These are phyloP conservation scores for Isichthys henryi DNA, from an alignment of 2,113 vertebrate genomes.

Conservation along the genomic window DNA sequence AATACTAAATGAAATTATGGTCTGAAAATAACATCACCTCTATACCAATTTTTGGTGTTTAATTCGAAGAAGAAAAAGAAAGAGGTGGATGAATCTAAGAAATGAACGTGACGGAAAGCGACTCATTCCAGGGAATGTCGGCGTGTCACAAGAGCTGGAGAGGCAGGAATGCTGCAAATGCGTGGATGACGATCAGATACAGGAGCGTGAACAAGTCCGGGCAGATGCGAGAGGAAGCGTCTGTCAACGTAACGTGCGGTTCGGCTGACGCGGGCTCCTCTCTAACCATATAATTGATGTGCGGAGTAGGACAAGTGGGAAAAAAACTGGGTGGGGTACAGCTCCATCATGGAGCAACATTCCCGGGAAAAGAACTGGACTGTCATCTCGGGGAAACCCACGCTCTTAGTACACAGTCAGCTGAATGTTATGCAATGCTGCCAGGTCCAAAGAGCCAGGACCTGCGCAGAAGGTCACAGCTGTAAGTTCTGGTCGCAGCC, in stretches of 20 bases:
- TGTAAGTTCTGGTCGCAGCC: neutral
- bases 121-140: constrained; percentile 50
- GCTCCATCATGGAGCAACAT: neutral
- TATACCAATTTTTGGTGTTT: neutral
- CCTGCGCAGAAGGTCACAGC: neutral
- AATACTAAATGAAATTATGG: constrained; percentile 54
- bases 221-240: constrained; percentile 48
- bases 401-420: neutral
- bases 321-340: constrained; percentile 29
- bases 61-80: constrained; percentile 44
- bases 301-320: constrained; percentile 33
- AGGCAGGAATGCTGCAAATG: constrained; percentile 44
- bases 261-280: constrained; percentile 27
- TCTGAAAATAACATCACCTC: constrained; percentile 52
- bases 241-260: constrained; percentile 37
- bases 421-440: neutral
- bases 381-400: neutral
- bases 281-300: constrained; percentile 44
- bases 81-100: neutral
- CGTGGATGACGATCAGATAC: constrained; percentile 44
- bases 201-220: constrained; percentile 58
- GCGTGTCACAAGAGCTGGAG: constrained; percentile 42
- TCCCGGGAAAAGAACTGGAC: constrained; percentile 8
- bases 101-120: neutral
- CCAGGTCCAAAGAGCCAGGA: neutral